Evolutionary conservation across 2,113 vertebrate genomes (phyloP), one percentile per base, ranked within the genome.

Genomic region (Aptenodytes forsteri): DNA sequence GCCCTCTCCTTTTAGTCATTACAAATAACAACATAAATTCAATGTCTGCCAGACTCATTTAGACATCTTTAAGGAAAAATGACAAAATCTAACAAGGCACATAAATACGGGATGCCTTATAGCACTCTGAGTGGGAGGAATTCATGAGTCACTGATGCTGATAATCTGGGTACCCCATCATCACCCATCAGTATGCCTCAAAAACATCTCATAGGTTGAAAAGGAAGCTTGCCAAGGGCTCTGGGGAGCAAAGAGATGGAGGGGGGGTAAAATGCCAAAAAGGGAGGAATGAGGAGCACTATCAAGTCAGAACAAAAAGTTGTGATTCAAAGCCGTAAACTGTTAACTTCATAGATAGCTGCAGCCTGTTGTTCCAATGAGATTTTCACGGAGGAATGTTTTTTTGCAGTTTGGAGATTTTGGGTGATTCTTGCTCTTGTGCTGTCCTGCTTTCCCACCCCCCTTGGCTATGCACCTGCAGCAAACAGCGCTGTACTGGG

Each of bases 1-100:
- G 87, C 66, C 87, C 83, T 90, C 88, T 44, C 59, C 17, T 95
- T 96, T 91, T 73, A 59, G 79, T 95, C 69, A 14, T 83, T 93
- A 67, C 82, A 87, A 71, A 59, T 58, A 89, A 56, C 66, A 91
- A 55, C 65, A 82, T 84, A 93, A 47, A 78, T 71, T 92, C 78
- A 70, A 20, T 54, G 56, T 89, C 94, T 96, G 93, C 47, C 84
- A 73, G 44, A 3, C 40, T 65, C 18, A 8, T 52, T 52, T 23
- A 30, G 38, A 36, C 16, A 44, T 40, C 54, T 27, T 55, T 38
- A 29, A 70, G 50, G 55, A 46, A 50, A 84, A 72, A 73, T 16
- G 36, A 34, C 3, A 14, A 58, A 83, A 80, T 16, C 32, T 40
- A 7, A n/a, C 62, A 61, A 46, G 38, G 23, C 40, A 38, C 29